Evolutionary conservation across 2,113 vertebrate genomes (phyloP).

Genomic region (Emydocephalus ijimae): DNA sequence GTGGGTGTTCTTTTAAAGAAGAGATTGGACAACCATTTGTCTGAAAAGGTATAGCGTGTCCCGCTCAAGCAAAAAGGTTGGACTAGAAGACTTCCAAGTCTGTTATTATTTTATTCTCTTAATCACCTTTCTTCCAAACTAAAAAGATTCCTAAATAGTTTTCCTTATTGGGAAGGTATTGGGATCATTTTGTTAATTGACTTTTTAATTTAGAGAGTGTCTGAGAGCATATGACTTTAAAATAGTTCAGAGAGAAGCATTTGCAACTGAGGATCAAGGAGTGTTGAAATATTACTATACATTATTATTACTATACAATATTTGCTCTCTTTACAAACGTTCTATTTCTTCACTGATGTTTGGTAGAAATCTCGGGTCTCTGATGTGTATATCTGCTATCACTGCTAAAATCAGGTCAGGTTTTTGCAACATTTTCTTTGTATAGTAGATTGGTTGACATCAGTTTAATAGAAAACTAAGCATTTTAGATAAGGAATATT

Average conservation of each 20-base stretch:
- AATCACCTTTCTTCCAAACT: neutral
- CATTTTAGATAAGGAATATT: neutral
- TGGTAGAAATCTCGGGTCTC: neutral
- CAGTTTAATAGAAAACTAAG: neutral
- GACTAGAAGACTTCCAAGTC: neutral
- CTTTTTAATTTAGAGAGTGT: neutral
- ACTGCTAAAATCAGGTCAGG: neutral
- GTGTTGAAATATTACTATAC: neutral
- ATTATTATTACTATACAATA: neutral
- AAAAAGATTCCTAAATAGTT: neutral
- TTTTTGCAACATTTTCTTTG: neutral
- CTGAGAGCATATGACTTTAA: neutral
- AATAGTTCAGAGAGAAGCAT: neutral
- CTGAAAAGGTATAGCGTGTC: neutral
- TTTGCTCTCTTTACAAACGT: neutral
- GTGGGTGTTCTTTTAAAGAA: neutral
- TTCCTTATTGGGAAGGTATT: neutral
- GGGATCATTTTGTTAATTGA: neutral
- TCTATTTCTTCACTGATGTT: neutral
- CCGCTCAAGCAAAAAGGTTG: neutral
- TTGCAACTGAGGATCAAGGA: neutral
- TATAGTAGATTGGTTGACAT: neutral
- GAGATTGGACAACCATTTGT: neutral
- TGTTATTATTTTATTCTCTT: neutral
- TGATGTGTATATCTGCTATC: neutral